Conservation (phyloP, 2,797 vertebrate species). For the Gymnopithys bicolor region DNA sequence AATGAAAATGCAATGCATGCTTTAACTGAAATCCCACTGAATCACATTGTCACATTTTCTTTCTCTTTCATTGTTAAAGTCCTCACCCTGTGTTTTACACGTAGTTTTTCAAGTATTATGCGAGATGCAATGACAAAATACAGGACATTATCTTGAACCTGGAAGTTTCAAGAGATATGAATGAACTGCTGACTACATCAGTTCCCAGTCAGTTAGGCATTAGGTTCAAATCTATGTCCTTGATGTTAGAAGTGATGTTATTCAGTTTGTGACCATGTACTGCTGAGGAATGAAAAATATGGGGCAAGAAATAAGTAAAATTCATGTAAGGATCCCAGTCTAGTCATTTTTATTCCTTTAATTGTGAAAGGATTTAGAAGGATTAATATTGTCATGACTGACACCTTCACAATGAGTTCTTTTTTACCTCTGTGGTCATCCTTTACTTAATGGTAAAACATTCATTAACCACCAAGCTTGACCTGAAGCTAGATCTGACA, state of each 20-base stretch:
- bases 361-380: neutral
- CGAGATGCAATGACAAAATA: neutral
- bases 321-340: neutral
- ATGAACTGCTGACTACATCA: neutral
- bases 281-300: neutral
- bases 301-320: neutral
- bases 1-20: neutral
- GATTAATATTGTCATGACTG: neutral
- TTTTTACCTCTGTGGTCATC: neutral
- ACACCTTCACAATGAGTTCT: neutral
- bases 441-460: neutral
- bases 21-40: neutral
- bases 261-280: neutral
- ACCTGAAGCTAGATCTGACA: neutral
- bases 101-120: neutral
- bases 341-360: neutral
- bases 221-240: neutral
- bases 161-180: neutral
- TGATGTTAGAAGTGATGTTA: neutral
- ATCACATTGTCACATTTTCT: neutral
- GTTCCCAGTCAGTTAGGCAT: neutral
- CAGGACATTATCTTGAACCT: neutral
- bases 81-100: neutral
- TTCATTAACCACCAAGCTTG: neutral
- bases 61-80: neutral